phyloP scores from a whole-genome alignment of 2,113 vertebrate species.

The Chloroceryle aenea region DNA sequence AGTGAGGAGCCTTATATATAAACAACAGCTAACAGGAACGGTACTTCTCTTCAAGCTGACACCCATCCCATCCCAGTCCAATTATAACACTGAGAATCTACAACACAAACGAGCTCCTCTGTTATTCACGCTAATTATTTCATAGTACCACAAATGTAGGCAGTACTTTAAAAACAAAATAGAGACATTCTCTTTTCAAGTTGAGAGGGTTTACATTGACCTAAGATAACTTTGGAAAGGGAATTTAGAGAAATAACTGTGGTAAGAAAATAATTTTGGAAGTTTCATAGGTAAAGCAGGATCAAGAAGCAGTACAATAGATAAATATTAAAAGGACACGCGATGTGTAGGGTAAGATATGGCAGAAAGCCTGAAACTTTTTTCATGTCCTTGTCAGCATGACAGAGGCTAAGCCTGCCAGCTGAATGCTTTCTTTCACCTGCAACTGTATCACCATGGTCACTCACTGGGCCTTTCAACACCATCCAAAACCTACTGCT shows the following conservation, averaged over 20 bases:
- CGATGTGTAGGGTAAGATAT: background rate
- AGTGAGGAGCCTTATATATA: background rate
- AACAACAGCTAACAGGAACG: background rate
- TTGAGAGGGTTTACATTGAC: background rate
- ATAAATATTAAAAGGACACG: background rate
- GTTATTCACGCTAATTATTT: background rate
- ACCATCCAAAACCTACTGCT: background rate
- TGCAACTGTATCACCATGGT: background rate
- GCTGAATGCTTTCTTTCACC: background rate
- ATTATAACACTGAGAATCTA: background rate
- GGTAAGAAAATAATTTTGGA: background rate
- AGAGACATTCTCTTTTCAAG: background rate
- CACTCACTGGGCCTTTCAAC: background rate
- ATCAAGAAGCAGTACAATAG: background rate
- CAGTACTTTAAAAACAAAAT: background rate
- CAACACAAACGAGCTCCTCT: background rate
- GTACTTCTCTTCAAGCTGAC: background rate
- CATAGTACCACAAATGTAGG: background rate
- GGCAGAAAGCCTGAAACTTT: background rate
- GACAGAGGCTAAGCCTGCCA: background rate
- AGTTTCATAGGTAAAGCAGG: background rate
- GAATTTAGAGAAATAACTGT: background rate
- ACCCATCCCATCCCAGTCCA: background rate
- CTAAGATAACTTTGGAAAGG: background rate
- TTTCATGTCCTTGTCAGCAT: background rate